Evolutionary conservation across 1,140 invertebrate species (phyloP), one percentile per base, ranked within the genome.

Genomic region (Ericerus pela): DNA sequence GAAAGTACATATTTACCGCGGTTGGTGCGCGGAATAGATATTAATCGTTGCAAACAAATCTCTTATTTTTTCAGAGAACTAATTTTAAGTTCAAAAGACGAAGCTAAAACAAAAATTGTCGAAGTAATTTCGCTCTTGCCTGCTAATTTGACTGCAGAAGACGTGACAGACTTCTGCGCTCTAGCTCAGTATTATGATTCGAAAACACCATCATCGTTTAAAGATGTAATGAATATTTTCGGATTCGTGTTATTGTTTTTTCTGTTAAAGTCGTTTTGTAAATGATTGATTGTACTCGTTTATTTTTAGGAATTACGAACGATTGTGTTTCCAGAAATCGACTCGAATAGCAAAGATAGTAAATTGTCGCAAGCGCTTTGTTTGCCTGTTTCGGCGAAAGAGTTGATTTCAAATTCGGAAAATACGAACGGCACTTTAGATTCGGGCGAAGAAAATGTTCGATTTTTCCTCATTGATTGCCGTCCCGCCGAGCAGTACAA

Each of bases 381-480:
- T 73, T 74, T 98, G 59, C 91, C 93, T 16, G 88, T 99, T 5
- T 88, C 88, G 29, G 88, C 86, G 2, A 78, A 84, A 66, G 87
- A 91, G 72, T 72, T 93, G 53, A 79, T 91, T 18, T 81, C 85
- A 64, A 85, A 85, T 68, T 22, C 56, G 14, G 54, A 54, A 8
- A 22, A 58, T 16, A 26, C 51, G 1, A 54, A 31, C 37, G 20
- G 27, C 16, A 69, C 74, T 64, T 65, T 72, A 27, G 79, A 80
- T 61, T 73, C 68, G 55, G 62, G 67, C 28, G 63, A 71, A 0
- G 71, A 76, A 66, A 69, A 71, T 2, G 83, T 89, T 11, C 79
- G 85, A 63, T 99, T 96, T 71, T 98, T 99, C 73, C 76, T 98
- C 22, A 92, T 99, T 4, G 96, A 99, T 70, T 97, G 93, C 70